Percentiles rank a stretch among this genome's conserved stretches.
phyloP scores from a whole-genome alignment of 1,140 invertebrate genomes.

The Drosophila bifasciata region DNA sequence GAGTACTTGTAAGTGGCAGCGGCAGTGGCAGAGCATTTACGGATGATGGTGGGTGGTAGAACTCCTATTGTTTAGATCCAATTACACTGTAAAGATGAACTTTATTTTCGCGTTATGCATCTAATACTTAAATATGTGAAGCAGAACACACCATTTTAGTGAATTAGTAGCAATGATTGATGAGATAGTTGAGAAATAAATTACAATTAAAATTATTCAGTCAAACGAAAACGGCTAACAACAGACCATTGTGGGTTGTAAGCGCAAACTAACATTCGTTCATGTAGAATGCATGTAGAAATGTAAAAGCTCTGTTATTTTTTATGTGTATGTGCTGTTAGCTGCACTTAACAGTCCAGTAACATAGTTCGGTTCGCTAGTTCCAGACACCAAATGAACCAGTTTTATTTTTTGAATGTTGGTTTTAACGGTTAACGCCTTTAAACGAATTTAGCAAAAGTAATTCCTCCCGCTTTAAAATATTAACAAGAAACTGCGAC shows the following conservation, averaged over 20 bases:
- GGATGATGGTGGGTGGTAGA: slow-evolving; percentile 16
- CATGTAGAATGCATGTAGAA: too few species aligned
- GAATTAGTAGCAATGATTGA: slow-evolving; percentile 63
- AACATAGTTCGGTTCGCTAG: too few species aligned
- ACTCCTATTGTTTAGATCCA: slow-evolving; percentile 56
- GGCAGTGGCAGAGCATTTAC: slow-evolving; percentile 37
- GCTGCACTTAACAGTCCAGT: too few species aligned
- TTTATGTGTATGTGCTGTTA: too few species aligned
- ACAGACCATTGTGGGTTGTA: too few species aligned
- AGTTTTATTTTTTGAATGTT: too few species aligned
- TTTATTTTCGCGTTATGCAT: slow-evolving; percentile 38
- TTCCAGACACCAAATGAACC: background rate
- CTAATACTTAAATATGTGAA: slow-evolving; percentile 34
- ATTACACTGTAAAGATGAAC: slow-evolving; percentile 55
- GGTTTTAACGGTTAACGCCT: too few species aligned
- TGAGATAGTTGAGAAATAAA: slow-evolving; percentile 67
- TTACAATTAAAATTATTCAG: slow-evolving; percentile 35
- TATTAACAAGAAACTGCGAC: slow-evolving; percentile 34
- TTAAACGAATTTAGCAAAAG: too few species aligned
- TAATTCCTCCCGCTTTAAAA: too few species aligned
- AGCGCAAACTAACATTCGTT: too few species aligned
- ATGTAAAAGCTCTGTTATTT: too few species aligned
- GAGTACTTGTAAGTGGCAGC: slow-evolving; percentile 90
- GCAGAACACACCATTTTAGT: slow-evolving; percentile 58
- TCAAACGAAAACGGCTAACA: background rate